Evolutionary conservation across 1,140 invertebrate species (phyloP).

Genomic region (Chymomyza costata): DNA sequence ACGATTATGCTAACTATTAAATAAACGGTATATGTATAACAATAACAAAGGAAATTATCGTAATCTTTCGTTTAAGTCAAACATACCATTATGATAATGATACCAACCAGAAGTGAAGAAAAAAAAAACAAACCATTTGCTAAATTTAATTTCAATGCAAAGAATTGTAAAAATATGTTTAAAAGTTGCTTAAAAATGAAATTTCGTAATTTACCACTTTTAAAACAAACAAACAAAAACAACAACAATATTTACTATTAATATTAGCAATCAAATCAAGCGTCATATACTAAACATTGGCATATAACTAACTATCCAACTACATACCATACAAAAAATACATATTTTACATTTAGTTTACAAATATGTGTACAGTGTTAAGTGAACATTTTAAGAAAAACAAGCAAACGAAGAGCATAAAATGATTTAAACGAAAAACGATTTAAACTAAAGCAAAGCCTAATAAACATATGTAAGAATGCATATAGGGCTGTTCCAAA

Average conservation of each 20-base stretch:
- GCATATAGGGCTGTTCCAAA: too few relatives aligned
- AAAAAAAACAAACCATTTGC: slow-evolving; percentile 18
- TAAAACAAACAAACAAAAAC: background rate
- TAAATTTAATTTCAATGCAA: background rate
- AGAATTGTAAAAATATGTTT: slow-evolving; percentile 20
- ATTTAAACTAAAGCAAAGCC: slow-evolving; percentile 38
- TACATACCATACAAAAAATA: slow-evolving; percentile 52
- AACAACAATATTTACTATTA: slow-evolving; percentile 1
- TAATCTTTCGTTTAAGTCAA: slow-evolving; percentile 33
- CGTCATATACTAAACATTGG: slow-evolving; percentile 23
- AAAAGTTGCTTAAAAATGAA: slow-evolving; percentile 1
- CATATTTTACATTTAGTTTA: slow-evolving; percentile 65
- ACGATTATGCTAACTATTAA: slow-evolving; percentile 66
- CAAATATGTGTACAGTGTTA: slow-evolving; percentile 72
- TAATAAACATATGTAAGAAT: slow-evolving; percentile 16
- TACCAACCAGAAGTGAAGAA: too few relatives aligned
- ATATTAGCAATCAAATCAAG: slow-evolving; percentile 14
- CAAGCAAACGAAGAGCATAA: too few relatives aligned
- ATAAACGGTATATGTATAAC: slow-evolving; percentile 40
- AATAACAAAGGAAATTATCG: slow-evolving; percentile 14
- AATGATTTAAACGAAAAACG: slow-evolving; percentile 52
- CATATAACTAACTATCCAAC: slow-evolving; percentile 44
- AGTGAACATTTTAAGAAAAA: too few relatives aligned
- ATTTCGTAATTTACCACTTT: background rate
- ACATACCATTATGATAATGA: slow-evolving; percentile 18